Conservation (phyloP, 2,888 invertebrate genomes). For the Mythimna ferrago region DNA sequence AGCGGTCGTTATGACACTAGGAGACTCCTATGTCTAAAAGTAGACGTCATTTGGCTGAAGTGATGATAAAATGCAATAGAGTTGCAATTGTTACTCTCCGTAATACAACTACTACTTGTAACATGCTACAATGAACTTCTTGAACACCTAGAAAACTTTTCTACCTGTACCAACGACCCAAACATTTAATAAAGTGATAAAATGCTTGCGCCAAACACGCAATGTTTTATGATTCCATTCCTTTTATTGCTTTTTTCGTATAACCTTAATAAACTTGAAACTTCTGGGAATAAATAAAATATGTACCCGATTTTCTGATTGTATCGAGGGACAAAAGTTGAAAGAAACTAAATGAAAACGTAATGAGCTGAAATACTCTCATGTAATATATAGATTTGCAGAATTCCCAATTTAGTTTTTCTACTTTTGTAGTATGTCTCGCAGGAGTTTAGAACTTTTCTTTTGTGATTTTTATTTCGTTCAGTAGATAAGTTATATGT, state of each 20-base stretch:
- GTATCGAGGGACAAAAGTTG: slow-evolving; percentile 63
- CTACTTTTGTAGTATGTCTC: slow-evolving; percentile 40
- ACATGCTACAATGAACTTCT: slow-evolving; percentile 68
- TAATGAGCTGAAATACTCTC: slow-evolving; percentile 59
- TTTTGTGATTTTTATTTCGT: slow-evolving; percentile 34
- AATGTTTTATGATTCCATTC: slow-evolving; percentile 80
- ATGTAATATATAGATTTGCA: slow-evolving; percentile 50
- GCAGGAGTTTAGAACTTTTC: slow-evolving; percentile 43
- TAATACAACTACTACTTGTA: slow-evolving; percentile 70
- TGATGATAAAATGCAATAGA: slow-evolving; percentile 63
- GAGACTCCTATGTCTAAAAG: no score
- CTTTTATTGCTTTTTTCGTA: slow-evolving; percentile 71
- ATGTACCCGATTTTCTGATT: slow-evolving; percentile 60
- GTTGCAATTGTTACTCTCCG: slow-evolving; percentile 67
- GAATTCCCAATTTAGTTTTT: slow-evolving; percentile 52
- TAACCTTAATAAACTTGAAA: slow-evolving; percentile 73
- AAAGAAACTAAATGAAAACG: slow-evolving; percentile 62
- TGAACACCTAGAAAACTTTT: slow-evolving; percentile 68
- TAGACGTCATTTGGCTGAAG: no score
- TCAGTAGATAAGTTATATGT: slow-evolving; percentile 8
- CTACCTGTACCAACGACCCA: slow-evolving; percentile 73
- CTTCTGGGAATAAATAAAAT: slow-evolving; percentile 68
- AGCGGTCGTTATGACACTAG: no score
- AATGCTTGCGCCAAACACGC: slow-evolving; percentile 80
- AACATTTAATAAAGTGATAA: slow-evolving; percentile 87